These are phyloP conservation scores for Numida meleagris DNA, from an alignment of 2,113 vertebrate species.

Conservation along the genomic window DNA sequence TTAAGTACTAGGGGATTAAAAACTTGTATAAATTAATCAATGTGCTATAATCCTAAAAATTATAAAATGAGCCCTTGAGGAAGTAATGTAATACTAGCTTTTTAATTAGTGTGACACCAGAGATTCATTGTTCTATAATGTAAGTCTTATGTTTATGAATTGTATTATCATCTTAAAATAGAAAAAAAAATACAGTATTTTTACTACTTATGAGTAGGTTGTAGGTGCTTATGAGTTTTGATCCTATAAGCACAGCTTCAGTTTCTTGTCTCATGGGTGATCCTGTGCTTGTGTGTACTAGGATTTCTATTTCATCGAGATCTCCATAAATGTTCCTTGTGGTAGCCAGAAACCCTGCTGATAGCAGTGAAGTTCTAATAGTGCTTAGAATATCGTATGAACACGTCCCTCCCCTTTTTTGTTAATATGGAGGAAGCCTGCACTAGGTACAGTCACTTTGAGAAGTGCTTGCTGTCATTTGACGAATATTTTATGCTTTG, in stretches of 20 bases:
- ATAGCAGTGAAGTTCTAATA: not conserved
- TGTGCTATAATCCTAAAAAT: constrained; percentile 83
- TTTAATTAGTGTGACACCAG: constrained; percentile 81
- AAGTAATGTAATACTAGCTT: constrained; percentile 79
- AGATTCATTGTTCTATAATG: constrained; percentile 74
- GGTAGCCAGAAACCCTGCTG: not conserved
- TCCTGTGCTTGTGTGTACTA: not conserved
- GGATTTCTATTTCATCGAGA: not conserved
- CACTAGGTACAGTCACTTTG: not conserved
- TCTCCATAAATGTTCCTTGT: not conserved
- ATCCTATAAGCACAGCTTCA: not conserved
- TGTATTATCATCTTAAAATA: constrained; percentile 44
- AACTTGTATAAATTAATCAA: constrained; percentile 86
- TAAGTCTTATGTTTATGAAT: constrained; percentile 75
- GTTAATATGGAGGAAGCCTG: not conserved
- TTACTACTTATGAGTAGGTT: not conserved
- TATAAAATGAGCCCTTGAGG: constrained; percentile 82
- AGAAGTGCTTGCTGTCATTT: not conserved
- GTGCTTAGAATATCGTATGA: not conserved
- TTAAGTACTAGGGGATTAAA: constrained; percentile 84
- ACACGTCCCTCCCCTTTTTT: not conserved
- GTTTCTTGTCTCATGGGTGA: not conserved
- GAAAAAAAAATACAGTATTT: not conserved
- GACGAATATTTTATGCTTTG: not conserved
- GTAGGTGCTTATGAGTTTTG: not conserved